Base-by-base conservation (phyloP, 2,797 vertebrate species). In the Philypnodon macrostomus region DNA sequence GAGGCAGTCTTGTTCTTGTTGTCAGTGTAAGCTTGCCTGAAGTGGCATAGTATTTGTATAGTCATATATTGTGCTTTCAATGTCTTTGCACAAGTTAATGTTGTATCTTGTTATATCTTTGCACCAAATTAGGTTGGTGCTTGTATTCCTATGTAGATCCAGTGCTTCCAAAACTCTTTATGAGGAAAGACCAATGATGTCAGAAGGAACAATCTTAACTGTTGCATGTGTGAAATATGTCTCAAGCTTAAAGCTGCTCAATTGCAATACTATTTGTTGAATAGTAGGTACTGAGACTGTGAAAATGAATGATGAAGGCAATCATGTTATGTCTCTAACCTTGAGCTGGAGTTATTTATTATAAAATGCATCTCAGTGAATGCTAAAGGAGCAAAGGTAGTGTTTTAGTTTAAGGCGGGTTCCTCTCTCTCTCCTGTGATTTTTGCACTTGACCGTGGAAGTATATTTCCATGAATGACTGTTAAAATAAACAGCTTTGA, bases 401-500 rank as follows among this genome's bases (percentile, higher is more conserved):
- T 37, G 67, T 68, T 76, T 53, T 41, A n/a, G 53, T 73, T 65
- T 32, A 51, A 63, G 60, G 49, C 47, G 11, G 67, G 61, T 47
- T 26, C 23, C 29, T 38, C 63, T 50, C 69, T 55, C 67, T 67
- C 44, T 52, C 70, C 57, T 70, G 30, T 75, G 62, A 80, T 54
- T 78, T 79, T 87, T 89, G 89, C 88, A 90, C 87, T 90, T 62
- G 67, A 83, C 83, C 58, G 45, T 80, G 79, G 87, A 87, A 87
- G 80, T 74, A 47, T 75, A 55, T 85, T 89, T 87, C 87, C 82
- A 82, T 70, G 60, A 88, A 87, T 70, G 86, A 91, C 89, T 90
- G 85, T 90, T 90, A 85, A 66, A 87, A 78, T 84, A 79, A 86
- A 82, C 63, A 36, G 48, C 64, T 62, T 63, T 65, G 55, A 77